These are phyloP conservation scores for Oplegnathus fasciatus DNA, from an alignment of 2,113 vertebrate genomes.

Conservation along the genomic window DNA sequence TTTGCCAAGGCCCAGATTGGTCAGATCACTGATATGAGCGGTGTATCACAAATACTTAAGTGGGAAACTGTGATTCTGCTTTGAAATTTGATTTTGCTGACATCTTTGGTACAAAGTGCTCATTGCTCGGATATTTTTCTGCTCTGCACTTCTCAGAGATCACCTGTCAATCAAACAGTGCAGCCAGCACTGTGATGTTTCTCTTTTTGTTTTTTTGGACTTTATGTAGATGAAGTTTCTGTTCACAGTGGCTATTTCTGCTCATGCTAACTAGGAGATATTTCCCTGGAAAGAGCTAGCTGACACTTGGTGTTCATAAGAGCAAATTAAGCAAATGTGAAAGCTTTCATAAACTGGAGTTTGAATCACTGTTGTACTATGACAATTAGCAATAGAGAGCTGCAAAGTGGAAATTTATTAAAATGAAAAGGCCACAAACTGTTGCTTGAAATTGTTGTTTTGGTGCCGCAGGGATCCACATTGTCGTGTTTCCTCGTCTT, in stretches of 20 bases:
- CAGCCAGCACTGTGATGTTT: background rate
- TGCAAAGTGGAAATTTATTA: conserved; percentile 62
- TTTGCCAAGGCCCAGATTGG: conserved; percentile 62
- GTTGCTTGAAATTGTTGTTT: conserved; percentile 27
- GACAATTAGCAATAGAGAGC: conserved; percentile 55
- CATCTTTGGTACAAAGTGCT: conserved; percentile 55
- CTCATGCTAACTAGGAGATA: background rate
- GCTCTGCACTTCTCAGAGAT: conserved; percentile 29
- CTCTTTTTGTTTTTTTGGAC: background rate
- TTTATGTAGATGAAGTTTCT: conserved; percentile 22
- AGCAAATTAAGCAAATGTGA: conserved; percentile 57
- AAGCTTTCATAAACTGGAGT: conserved; percentile 42
- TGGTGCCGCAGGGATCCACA: background rate
- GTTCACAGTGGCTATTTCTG: conserved; percentile 15
- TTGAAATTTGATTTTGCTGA: conserved; percentile 58
- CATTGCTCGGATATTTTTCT: conserved; percentile 4
- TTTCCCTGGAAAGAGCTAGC: conserved; percentile 7
- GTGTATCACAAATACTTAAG: conserved; percentile 36
- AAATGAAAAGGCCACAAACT: conserved; percentile 44
- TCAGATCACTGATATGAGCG: conserved; percentile 42
- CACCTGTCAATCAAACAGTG: conserved; percentile 51
- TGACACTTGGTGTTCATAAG: conserved; percentile 15
- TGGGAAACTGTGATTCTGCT: conserved; percentile 20
- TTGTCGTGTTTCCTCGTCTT: conserved; percentile 13
- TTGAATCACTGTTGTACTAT: conserved; percentile 40